Percentiles rank a stretch among this genome's conserved stretches.
phyloP scores from a whole-genome alignment of 2,888 invertebrate genomes.

The Fissipunctia ypsillon region DNA sequence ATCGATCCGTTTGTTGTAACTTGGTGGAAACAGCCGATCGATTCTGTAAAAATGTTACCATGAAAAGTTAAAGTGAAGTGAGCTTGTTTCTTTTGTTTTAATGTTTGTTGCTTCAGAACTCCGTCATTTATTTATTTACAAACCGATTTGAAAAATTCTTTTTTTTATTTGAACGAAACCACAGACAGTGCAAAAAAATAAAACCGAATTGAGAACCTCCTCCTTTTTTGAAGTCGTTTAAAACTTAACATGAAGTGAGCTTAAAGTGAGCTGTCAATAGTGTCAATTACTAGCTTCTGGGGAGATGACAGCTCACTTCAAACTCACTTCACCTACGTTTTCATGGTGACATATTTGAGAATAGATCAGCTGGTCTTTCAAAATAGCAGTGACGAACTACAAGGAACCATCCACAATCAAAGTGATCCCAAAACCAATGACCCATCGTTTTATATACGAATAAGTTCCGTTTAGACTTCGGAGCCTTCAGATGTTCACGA shows the following conservation, averaged over 20 bases:
- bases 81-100: no score
- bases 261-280: background rate
- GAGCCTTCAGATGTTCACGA: conserved; percentile 74
- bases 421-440: conserved; percentile 25
- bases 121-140: no score
- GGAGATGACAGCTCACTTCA: background rate
- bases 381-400: background rate
- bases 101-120: no score
- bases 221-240: no score
- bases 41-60: background rate
- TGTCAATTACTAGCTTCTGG: background rate
- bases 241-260: background rate
- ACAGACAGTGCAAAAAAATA: no score
- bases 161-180: no score
- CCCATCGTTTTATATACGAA: conserved; percentile 58
- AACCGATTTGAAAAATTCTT: no score
- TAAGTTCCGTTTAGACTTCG: conserved; percentile 72
- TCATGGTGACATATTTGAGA: background rate
- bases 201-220: no score
- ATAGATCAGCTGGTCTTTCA: background rate
- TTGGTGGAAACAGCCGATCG: background rate
- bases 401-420: background rate
- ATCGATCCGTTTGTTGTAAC: background rate
- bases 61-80: background rate
- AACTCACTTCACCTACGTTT: background rate